Evolutionary conservation across 2,113 vertebrate genomes (phyloP), one percentile per base, ranked within the genome.

Genomic region (Acanthisitta chloris): DNA sequence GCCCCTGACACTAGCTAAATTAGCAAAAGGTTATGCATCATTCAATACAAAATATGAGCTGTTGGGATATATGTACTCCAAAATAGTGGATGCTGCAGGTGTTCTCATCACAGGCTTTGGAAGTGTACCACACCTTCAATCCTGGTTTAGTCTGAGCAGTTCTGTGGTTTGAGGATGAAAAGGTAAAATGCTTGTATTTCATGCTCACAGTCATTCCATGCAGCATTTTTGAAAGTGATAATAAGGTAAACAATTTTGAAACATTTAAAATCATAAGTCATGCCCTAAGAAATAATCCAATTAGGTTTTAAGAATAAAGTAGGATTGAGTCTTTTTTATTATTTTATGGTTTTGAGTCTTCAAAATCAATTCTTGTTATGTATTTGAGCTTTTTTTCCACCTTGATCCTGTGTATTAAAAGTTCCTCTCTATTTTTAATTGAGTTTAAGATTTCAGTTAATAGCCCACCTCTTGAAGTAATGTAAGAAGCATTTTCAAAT

Each of bases 361-460:
- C 42, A 87, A 26, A 73, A 79, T 76, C 69, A 74, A 77, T 49
- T 79, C n/a, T 28, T 70, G 19, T 61, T 65, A 90, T 49, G 49
- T 65, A 43, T 34, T 85, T 2, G 0, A 82, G 12, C 17, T 85
- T 78, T 77, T 80, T 71, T 67, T 6, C 48, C 64, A n/a, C 29
- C 45, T 80, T 77, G 66, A 87, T 73, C 76, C 8, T 66, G 10
- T 40, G 34, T 88, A 38, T 88, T 80, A 33, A 94, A 81, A 85
- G 34, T 28, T 80, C 4, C 12, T 66, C 43, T 90, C 82, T 87
- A 79, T 78, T 96, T 95, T 96, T 89, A 92, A 91, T 79, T 81
- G 62, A 85, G 38, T 57, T 81, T 90, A 58, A 31, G 6, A 87
- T 87, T 85, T 84, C 57, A 73, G 49, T 42, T 87, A 79, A 81